Evolutionary conservation across 2,888 invertebrate species (phyloP).

Genomic region (Tiphia femorata): DNA sequence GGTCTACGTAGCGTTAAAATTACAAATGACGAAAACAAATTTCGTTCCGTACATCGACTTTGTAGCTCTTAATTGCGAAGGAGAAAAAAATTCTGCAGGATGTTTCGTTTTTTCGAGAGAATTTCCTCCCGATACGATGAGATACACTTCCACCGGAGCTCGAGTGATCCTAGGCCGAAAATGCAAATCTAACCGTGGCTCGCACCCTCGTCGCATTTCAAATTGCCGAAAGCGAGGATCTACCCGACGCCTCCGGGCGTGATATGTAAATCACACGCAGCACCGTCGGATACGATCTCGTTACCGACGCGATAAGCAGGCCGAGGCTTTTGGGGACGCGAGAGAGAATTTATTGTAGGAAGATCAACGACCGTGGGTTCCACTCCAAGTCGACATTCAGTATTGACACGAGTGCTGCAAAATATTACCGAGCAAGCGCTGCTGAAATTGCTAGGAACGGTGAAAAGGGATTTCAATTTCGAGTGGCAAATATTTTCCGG

Average conservation of each 20-base stretch:
- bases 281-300: conserved; percentile 58
- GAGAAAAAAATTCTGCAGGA: too few species aligned
- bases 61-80: too few species aligned
- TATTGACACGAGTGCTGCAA: too few species aligned
- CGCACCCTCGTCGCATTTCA: conserved; percentile 39
- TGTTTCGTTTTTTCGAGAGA: too few species aligned
- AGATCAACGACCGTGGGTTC: conserved; percentile 25
- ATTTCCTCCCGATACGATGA: too few species aligned
- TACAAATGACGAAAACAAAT: too few species aligned
- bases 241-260: conserved; percentile 51
- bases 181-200: conserved; percentile 53
- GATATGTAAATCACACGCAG: conserved; percentile 64
- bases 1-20: too few species aligned
- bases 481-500: too few species aligned
- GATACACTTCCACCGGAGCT: conserved; percentile 29
- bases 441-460: too few species aligned
- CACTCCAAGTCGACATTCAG: conserved; percentile 4
- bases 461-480: too few species aligned
- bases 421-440: too few species aligned
- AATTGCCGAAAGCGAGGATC: conserved; percentile 52
- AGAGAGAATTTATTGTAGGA: conserved; percentile 32
- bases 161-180: conserved; percentile 29
- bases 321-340: neutral
- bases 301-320: conserved; percentile 41
- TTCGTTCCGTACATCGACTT: too few species aligned